Base-by-base conservation (phyloP, 1,140 invertebrate genomes). In the Drosophila willistoni region DNA sequence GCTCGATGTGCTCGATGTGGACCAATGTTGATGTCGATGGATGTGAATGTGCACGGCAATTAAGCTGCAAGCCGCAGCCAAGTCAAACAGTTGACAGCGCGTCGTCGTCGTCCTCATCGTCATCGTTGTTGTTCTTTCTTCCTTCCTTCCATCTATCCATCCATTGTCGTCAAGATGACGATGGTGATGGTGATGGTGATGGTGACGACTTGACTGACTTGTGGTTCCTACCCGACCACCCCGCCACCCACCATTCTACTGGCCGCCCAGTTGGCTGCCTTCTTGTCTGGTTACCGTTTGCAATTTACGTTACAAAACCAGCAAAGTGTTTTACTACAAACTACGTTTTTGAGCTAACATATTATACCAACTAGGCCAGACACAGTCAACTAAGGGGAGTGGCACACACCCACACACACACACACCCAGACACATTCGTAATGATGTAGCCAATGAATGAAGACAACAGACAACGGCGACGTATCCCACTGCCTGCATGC, bases 21-120 rank as follows among this genome's bases (percentile, higher is more conserved):
- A 7, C 36, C 34, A 42, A n/a, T 42, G 41, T 42, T 29, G 29
- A 29, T 29, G 29, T 29, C 29, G 29, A 29, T 29, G 14, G 19
- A 51, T 51, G 17, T 51, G 44, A 22, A 51, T 51, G 44, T 51
- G 17, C 17, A 19, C 66, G 70, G 80, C 66, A 83, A 83, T 83
- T 83, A 83, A 75, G 80, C 68, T 44, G 39, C 44, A 19, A 68
- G 34, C 56, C 71, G 59, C 61, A 77, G 17, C 70, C 57, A 33
- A 65, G 73, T 29, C 69, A 68, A 39, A 39, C 68, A 44, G 22
- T 62, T 77, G 73, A 79, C 70, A 78, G 42, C 44, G 63, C 44
- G 17, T 22, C 14, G 14, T 22, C 14, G 14, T 47, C 5, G 1
- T 51, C 17, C 9, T 22, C 29, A 29, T 29, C 29, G 29, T 29